phyloP scores from a whole-genome alignment of 2,113 vertebrate species.

The Leucosticte australis region DNA sequence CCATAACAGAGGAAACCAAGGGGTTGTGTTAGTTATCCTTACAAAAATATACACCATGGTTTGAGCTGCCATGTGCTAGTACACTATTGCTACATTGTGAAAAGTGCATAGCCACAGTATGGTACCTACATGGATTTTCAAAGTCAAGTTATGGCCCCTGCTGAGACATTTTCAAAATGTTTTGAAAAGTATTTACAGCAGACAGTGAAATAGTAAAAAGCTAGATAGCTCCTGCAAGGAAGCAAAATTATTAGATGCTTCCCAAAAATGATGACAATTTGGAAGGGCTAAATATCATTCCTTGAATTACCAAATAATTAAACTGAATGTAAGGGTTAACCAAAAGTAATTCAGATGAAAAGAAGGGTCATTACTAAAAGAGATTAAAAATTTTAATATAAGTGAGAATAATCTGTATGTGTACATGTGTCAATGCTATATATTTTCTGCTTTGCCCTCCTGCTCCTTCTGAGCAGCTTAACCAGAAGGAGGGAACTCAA shows the following conservation, averaged over 20 bases:
- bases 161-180: not conserved
- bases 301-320: not conserved
- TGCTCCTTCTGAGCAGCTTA: not conserved
- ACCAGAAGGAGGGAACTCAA: not conserved
- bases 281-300: not conserved
- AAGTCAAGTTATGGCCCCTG: not conserved
- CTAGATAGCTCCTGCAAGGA: not conserved
- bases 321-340: not conserved
- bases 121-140: not conserved
- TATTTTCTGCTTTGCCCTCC: not conserved
- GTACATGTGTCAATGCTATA: not conserved
- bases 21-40: not conserved
- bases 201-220: not conserved
- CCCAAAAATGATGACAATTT: not conserved
- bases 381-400: not conserved
- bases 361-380: not conserved
- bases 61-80: not conserved
- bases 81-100: not conserved
- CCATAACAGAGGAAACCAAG: not conserved
- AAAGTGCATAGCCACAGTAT: not conserved
- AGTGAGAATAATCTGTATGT: not conserved
- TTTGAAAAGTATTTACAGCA: not conserved
- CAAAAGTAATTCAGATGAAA: not conserved
- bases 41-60: not conserved
- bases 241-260: not conserved